Base-by-base conservation (phyloP, 2,888 invertebrate species). In the Masnerella sp. region DNA sequence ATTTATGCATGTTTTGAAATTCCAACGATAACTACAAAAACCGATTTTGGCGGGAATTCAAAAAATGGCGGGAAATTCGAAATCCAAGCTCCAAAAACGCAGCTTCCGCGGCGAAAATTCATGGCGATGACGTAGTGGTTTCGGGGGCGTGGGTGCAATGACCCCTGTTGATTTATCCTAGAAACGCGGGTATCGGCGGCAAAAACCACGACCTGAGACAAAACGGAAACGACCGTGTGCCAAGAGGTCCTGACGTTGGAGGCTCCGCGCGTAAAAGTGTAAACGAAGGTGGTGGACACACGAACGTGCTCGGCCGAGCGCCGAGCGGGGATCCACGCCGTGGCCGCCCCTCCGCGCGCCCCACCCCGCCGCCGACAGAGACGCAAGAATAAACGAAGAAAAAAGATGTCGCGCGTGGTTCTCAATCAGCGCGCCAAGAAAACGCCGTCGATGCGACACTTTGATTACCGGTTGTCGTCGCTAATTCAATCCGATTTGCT, bases 261-360 rank as follows among this genome's bases (percentile, higher is more conserved):
- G 49, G 59, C 69, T 58, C 77, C 77, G 69, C 78, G 78, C 79
- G 80, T 78, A 78, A 78, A 80, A 81, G 82, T 79, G 81, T 80
- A 81, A 84, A 81, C 81, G 83, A 77, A 79, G 81, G 79, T 80
- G 82, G 80, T 71, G 75, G 76, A 80, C 80, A 80, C 76, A 77
- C 78, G 73, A 78, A 72, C 77, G 65, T 76, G 76, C 61, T 71
- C 75, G 74, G 72, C 76, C 70, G 62, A 61, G 71, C 62, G 61
- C 61, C 62, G 68, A 61, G 65, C 70, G 75, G 68, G 68, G 65
- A 69, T 78, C 67, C 73, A 32, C 72, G 12, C 40, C 59, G 54
- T 12, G 51, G 70, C 18, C 64, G 45, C 52, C 65, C 72, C 43
- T 18, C 43, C 70, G 43, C 70, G 52, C 70, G 5, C 30, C 30